Percentiles rank a stretch among this genome's conserved stretches.
phyloP scores from a whole-genome alignment of 2,113 vertebrate genomes.

The Hemiprocne comata region DNA sequence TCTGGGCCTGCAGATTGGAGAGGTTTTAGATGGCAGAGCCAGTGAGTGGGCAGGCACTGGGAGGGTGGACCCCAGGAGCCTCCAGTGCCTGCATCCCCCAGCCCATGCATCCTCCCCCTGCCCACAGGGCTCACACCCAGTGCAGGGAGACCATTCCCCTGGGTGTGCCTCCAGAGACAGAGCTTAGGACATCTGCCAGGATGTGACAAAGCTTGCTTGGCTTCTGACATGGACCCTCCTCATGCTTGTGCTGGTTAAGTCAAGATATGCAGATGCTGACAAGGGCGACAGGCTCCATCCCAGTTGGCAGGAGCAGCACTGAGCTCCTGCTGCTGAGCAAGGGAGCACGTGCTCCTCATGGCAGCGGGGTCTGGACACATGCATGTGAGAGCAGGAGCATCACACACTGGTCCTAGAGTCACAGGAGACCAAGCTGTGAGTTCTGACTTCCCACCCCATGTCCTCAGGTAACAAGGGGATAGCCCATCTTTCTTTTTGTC shows the following conservation, averaged over 20 bases:
- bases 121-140: accelerated
- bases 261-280: neutral
- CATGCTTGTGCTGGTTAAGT: accelerated
- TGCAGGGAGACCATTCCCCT: neutral
- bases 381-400: neutral
- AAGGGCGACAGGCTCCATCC: too few species aligned
- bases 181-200: neutral
- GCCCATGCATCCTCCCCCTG: neutral
- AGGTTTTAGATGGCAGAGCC: neutral
- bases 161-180: too few species aligned
- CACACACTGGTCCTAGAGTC: neutral
- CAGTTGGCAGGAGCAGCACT: too few species aligned
- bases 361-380: accelerated
- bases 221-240: neutral
- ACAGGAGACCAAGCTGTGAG: too few species aligned
- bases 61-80: too few species aligned
- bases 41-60: too few species aligned
- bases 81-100: too few species aligned
- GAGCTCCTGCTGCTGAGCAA: too few species aligned
- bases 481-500: too few species aligned
- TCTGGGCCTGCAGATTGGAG: neutral
- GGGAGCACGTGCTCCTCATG: accelerated
- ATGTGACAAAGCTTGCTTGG: neutral
- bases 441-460: too few species aligned
- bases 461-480: too few species aligned